Evolutionary conservation across 2,113 vertebrate genomes (phyloP), one percentile per base, ranked within the genome.

Genomic region (Bubo bubo): DNA sequence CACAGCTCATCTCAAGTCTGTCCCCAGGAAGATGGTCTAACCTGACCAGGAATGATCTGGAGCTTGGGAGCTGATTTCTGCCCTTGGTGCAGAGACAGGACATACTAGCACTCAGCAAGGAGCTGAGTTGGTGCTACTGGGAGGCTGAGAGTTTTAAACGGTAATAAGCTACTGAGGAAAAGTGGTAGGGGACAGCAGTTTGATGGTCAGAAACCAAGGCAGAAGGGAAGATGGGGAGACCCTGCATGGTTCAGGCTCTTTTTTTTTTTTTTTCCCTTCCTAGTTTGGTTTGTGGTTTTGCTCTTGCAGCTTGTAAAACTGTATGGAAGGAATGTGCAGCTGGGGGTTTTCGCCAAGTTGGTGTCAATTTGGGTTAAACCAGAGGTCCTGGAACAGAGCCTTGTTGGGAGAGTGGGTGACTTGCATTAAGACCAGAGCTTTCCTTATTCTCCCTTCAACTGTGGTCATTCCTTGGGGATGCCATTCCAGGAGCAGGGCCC

Each of bases 271-370:
- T 22, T 49, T 32, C 12, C 7, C 23, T 91, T 75, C 90, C 92
- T 49, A n/a, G 80, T 91, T 94, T 86, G 76, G 86, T 95, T 93
- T 96, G 93, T 91, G 95, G 93, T 79, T 96, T 90, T 96, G 84
- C 93, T 93, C 96, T 97, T 96, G 89, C 93, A 97, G 94, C 94
- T 97, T 94, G 94, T 96, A 97, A 96, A 95, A 70, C 81, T 59
- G 80, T 75, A 94, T 94, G 95, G 96, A 96, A 97, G 95, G 96
- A 97, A 97, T 94, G 94, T 95, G 94, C 91, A 97, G 94, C 97
- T 95, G 93, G 74, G 89, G 91, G 89, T 39, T 94, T 89, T 93
- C 2, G 37, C 91, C 95, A 93, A 95, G 93, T 87, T 90, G 74
- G 91, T 96, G 97, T 97, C 95, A 93, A 79, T 96, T 85, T 97